phyloP scores from a whole-genome alignment of 2,888 invertebrate genomes.

The Plutella xylostella region DNA sequence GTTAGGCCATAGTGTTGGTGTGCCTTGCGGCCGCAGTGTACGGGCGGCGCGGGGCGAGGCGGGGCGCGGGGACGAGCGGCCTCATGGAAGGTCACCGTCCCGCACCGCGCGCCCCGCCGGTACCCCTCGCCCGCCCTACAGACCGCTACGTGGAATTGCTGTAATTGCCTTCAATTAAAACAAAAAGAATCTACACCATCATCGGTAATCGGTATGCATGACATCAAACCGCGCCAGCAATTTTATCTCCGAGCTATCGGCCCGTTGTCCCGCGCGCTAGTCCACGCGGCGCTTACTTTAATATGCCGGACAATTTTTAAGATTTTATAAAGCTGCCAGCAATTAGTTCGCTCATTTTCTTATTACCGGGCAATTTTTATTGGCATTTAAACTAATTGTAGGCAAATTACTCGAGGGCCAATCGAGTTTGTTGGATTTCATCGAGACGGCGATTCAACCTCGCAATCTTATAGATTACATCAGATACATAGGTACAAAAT shows the following conservation, averaged over 20 bases:
- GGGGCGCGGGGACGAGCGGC: constrained; percentile 46
- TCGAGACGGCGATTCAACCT: too few species aligned
- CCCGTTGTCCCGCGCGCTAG: not conserved
- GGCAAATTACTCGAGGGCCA: too few species aligned
- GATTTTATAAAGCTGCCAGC: not conserved
- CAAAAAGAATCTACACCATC: constrained; percentile 41
- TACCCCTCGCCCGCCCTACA: constrained; percentile 26
- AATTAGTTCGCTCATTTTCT: too few species aligned
- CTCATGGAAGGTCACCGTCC: constrained; percentile 59
- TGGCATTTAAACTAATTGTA: too few species aligned
- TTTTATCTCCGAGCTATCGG: constrained; percentile 1
- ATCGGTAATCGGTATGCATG: constrained; percentile 25
- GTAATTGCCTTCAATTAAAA: constrained; percentile 64
- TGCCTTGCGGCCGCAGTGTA: constrained; percentile 24
- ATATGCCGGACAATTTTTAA: not conserved
- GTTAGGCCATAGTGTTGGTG: too few species aligned
- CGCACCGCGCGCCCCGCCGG: constrained; percentile 24
- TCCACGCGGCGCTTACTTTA: not conserved
- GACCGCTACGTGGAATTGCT: constrained; percentile 64
- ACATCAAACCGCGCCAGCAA: constrained; percentile 3
- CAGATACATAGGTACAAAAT: not conserved
- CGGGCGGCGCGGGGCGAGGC: constrained; percentile 25
- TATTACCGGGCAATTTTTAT: too few species aligned
- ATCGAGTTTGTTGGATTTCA: too few species aligned
- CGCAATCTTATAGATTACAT: too few species aligned